Conservation (phyloP, 2,888 invertebrate species). For the Anoncus sp. region DNA sequence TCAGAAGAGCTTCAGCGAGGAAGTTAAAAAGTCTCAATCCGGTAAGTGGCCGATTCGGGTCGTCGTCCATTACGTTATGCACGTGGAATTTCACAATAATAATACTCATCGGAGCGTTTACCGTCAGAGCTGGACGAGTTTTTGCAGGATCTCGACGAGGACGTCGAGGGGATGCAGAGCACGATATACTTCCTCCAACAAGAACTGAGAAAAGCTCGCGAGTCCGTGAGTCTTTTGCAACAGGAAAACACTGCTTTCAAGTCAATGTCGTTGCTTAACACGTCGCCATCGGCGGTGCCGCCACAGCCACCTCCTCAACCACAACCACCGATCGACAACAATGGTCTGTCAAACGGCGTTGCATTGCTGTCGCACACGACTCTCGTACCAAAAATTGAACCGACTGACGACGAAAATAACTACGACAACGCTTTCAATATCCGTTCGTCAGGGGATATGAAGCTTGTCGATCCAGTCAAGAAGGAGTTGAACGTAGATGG, state of each 20-base stretch:
- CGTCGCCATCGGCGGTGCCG: constrained; percentile 14
- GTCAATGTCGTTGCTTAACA: constrained; percentile 37
- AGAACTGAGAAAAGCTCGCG: constrained; percentile 93
- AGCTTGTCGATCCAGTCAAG: constrained; percentile 17
- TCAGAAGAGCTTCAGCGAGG: constrained; percentile 97
- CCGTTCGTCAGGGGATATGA: constrained; percentile 15
- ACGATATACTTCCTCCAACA: constrained; percentile 97
- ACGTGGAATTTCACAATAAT: neutral
- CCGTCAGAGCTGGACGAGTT: constrained; percentile 96
- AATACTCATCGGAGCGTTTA: neutral
- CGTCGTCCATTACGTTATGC: neutral
- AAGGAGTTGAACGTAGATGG: neutral
- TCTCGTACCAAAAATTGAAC: constrained; percentile 21
- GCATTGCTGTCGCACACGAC: constrained; percentile 69
- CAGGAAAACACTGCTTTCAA: constrained; percentile 84
- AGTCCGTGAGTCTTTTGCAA: constrained; percentile 87
- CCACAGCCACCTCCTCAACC: constrained; percentile 42
- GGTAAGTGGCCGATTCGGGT: constrained; percentile 84
- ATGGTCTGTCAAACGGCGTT: constrained; percentile 78
- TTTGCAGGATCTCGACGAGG: constrained; percentile 97
- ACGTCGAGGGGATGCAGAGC: constrained; percentile 99
- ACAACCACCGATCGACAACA: constrained; percentile 64
- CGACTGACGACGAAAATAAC: constrained; percentile 42
- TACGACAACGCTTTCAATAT: constrained; percentile 19
- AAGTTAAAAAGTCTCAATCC: constrained; percentile 98